Evolutionary conservation across 2,113 vertebrate species (phyloP).

Genomic region (Gymnogyps californianus): DNA sequence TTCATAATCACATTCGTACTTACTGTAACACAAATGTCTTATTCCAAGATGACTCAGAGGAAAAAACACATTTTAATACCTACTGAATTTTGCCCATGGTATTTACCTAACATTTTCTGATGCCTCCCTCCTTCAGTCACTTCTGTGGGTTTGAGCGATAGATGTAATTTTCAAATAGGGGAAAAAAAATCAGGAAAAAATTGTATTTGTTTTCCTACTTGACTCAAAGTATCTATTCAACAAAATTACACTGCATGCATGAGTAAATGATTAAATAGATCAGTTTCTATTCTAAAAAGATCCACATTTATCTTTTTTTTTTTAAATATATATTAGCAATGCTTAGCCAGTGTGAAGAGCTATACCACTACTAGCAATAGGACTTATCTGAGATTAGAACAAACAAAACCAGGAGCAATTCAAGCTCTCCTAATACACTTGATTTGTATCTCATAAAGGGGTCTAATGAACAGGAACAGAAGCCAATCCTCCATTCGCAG

Average conservation of each 20-base stretch:
- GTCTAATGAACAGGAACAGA: not conserved
- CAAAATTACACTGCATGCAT: not conserved
- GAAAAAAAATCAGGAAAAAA: not conserved
- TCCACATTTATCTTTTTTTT: not conserved
- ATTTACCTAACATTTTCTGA: not conserved
- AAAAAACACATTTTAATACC: not conserved
- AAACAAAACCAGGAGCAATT: not conserved
- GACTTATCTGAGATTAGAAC: not conserved
- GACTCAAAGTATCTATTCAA: not conserved
- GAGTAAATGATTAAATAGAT: not conserved
- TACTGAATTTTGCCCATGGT: not conserved
- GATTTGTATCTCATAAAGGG: not conserved
- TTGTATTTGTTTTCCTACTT: not conserved
- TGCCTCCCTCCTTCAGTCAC: not conserved
- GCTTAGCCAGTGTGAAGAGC: not conserved
- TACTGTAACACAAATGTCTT: not conserved
- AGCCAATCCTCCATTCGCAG: rapidly evolving
- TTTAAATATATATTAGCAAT: not conserved
- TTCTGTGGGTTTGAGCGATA: not conserved
- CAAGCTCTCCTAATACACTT: not conserved
- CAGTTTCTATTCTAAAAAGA: not conserved
- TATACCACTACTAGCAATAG: not conserved
- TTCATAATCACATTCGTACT: not conserved
- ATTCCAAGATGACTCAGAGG: not conserved
- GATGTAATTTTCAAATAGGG: not conserved